Evolutionary conservation across 2,888 invertebrate genomes (phyloP), one percentile per base, ranked within the genome.

Genomic region (Drosophila testacea): DNA sequence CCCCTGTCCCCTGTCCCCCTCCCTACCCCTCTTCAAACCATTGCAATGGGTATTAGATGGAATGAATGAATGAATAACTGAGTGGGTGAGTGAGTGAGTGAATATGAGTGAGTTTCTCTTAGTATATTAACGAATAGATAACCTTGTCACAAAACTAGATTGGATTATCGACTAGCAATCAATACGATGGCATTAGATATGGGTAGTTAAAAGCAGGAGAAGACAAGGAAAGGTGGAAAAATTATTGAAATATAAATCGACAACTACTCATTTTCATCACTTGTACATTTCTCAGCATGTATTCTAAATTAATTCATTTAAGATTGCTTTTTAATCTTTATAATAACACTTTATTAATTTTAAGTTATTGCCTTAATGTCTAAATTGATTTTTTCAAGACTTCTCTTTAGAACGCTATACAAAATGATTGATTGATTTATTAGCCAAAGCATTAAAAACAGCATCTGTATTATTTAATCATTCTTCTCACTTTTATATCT

Each of bases 21-120:
- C 11, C 11, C 4, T 2, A 1, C 11, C 1, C 4, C 0, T 22
- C 0, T 22, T 55, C 22, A 22, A 22, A 22, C 22, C 22, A 22
- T 22, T 22, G 50, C 48, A 42, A 57, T 59, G 67, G 52, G 64
- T 54, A 76, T 76, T 76, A 76, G 64, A 68, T 62, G 64, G 44
- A 36, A 32, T 28, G 62, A 63, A 28, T 47, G 62, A 55, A 28
- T 50, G 63, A 70, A 66, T 60, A 59, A 66, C 38, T n/a, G n/a
- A n/a, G n/a, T n/a, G n/a, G n/a, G 16, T 36, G 42, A 47, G 54
- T 57, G 52, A 28, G 28, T 28, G 61, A 48, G 27, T 38, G 63
- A 44, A 22, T 50, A 72, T 68, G 61, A 68, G 28, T 56, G 42
- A 56, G 42, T 34, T 57, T 39, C 30, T 51, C 13, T 11, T 56